phyloP scores from a whole-genome alignment of 2,797 vertebrate genomes.

The Luscinia luscinia region DNA sequence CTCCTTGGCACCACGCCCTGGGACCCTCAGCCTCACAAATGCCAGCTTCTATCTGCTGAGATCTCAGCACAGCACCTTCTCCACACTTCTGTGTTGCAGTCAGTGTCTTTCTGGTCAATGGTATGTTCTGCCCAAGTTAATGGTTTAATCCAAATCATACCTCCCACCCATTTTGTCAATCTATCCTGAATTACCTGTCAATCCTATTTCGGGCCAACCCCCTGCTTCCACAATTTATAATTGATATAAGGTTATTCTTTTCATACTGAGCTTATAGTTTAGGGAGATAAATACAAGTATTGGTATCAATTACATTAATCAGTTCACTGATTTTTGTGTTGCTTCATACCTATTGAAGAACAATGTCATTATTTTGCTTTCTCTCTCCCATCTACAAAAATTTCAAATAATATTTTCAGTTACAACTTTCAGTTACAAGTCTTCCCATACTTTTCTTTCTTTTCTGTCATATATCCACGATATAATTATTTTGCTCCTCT shows the following conservation, averaged over 20 bases:
- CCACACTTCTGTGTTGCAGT: not conserved
- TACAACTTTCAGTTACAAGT: not conserved
- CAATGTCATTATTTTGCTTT: not conserved
- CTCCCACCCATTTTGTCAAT: too few species aligned
- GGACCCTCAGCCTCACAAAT: not conserved
- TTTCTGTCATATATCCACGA: not conserved
- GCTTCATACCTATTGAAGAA: not conserved
- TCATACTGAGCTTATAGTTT: not conserved
- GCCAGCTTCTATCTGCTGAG: not conserved
- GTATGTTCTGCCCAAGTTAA: too few species aligned
- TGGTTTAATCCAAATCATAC: too few species aligned
- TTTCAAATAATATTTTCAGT: not conserved
- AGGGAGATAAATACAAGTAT: not conserved
- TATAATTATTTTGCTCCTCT: not conserved
- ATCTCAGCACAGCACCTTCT: not conserved
- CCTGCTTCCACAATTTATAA: not conserved
- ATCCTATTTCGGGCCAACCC: too few species aligned
- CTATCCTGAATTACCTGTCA: too few species aligned
- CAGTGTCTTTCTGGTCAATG: too few species aligned
- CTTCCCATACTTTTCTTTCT: not conserved
- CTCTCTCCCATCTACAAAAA: not conserved
- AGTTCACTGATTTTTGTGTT: not conserved
- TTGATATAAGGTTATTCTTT: not conserved
- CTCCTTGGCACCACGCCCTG: not conserved
- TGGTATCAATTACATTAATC: not conserved